Evolutionary conservation across 2,797 vertebrate species (phyloP), one percentile per base, ranked within the genome.

Genomic region (Muscicapa striata): DNA sequence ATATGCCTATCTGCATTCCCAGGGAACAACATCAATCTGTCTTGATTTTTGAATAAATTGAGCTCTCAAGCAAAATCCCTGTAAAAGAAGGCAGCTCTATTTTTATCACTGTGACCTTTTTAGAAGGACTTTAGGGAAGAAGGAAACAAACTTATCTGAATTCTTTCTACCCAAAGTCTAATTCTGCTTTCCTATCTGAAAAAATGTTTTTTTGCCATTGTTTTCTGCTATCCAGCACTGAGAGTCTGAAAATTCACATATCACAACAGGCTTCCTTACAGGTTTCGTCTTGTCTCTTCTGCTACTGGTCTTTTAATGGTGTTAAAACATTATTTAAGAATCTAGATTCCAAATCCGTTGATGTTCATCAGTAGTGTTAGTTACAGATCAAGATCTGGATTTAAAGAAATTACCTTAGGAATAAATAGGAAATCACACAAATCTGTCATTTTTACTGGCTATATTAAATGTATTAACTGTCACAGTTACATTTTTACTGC

Each of bases 21-120:
- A 88, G 94, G 73, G 92, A 95, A 91, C 87, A 94, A 82, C 87
- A 95, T 95, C 95, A 95, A 96, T 96, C 95, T 92, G 64, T 94
- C 93, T 96, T 96, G 90, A 96, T 94, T 97, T 95, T 90, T 90
- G 87, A 96, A 96, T 91, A 94, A 97, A 95, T 87, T 93, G 87
- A 96, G 87, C 84, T 94, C 92, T 96, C 75, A 83, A 79, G 55
- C 70, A 93, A 84, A 95, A 89, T 82, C 69, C 64, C 76, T 83
- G 12, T 73, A 82, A 94, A 85, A 95, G 73, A 84, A 84, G 36
- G 52, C 34, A 66, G 30, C 41, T 74, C 86, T 97, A 84, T 91
- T 94, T 95, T 95, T 94, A 70, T 94, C 87, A 23, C 45, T 29
- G 40, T 96, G 94, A 93, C 91, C 90, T 97, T 97, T 93, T 58